Percentiles rank a stretch among this genome's conserved stretches.
Evolutionary conservation across 1,140 invertebrate genomes (phyloP).

Genomic region (Alviniconcha marisindica): DNA sequence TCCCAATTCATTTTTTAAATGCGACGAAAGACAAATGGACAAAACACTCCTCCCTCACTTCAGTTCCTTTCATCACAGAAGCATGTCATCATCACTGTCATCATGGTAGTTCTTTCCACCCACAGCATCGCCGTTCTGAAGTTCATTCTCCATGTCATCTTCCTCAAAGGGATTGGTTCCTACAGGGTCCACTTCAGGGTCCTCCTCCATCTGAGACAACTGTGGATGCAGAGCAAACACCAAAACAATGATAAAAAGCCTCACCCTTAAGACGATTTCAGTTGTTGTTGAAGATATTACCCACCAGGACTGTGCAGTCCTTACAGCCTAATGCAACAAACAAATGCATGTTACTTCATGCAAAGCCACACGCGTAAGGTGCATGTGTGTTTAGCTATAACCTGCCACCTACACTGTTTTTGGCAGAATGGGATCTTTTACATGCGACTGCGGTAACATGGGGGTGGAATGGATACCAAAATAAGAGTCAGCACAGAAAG

Average conservation of each 20-base stretch:
- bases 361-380: too few species aligned
- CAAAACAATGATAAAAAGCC: neutral
- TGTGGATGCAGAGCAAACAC: slow-evolving; percentile 5
- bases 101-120: slow-evolving; percentile 54
- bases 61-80: slow-evolving; percentile 41
- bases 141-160: slow-evolving; percentile 42
- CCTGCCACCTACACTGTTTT: too few species aligned
- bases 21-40: neutral
- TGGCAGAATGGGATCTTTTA: too few species aligned
- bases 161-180: slow-evolving; percentile 42
- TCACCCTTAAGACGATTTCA: too few species aligned
- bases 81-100: slow-evolving; percentile 65
- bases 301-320: too few species aligned
- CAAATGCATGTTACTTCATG: too few species aligned
- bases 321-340: too few species aligned
- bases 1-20: neutral
- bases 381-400: too few species aligned
- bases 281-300: too few species aligned
- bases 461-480: too few species aligned
- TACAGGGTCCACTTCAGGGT: slow-evolving; percentile 46
- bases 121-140: slow-evolving; percentile 44
- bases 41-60: neutral
- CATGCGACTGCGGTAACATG: too few species aligned
- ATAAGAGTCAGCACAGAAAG: too few species aligned
- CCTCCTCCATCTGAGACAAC: slow-evolving; percentile 47